Evolutionary conservation across 37 sponge, comb jelly and placozoan species (phyloP).

Genomic region (Corticium candelabrum): DNA sequence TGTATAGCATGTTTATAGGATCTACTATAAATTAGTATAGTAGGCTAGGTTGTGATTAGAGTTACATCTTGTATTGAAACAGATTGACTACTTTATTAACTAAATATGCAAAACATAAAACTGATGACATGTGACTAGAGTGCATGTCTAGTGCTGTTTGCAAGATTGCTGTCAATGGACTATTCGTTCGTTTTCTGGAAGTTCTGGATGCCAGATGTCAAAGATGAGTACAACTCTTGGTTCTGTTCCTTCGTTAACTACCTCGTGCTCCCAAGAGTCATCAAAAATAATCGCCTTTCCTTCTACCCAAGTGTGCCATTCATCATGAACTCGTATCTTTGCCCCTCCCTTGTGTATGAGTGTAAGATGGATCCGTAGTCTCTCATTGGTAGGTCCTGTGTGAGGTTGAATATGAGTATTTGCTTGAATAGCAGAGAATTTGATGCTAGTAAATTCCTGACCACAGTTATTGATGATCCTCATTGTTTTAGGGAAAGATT

Average conservation of each 20-base stretch:
- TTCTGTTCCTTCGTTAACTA: conserved; percentile 46
- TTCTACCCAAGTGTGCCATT: conserved; percentile 78
- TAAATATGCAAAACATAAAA: too few relatives aligned
- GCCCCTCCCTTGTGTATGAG: conserved; percentile 78
- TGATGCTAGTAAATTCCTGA: conserved; percentile 71
- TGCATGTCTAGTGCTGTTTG: too few relatives aligned
- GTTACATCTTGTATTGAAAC: too few relatives aligned
- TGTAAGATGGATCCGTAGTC: conserved; percentile 65
- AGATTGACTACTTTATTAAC: too few relatives aligned
- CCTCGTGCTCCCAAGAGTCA: conserved; percentile 90
- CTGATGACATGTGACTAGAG: too few relatives aligned
- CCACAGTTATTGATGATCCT: conserved; percentile 28
- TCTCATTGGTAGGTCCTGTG: conserved; percentile 85
- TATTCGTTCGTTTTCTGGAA: conserved; percentile 49
- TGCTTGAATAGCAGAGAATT: conserved; percentile 77
- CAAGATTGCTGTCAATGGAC: too few relatives aligned
- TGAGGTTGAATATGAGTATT: conserved; percentile 82
- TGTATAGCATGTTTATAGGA: too few relatives aligned
- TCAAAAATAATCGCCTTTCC: conserved; percentile 83
- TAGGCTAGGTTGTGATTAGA: too few relatives aligned
- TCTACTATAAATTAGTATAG: too few relatives aligned
- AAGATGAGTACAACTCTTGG: conserved; percentile 64
- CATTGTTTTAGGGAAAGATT: conserved; percentile 60
- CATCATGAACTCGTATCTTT: conserved; percentile 47
- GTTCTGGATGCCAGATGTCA: conserved; percentile 87